Base-by-base conservation (phyloP, 2,797 vertebrate species). In the Phoeniculus purpureus region DNA sequence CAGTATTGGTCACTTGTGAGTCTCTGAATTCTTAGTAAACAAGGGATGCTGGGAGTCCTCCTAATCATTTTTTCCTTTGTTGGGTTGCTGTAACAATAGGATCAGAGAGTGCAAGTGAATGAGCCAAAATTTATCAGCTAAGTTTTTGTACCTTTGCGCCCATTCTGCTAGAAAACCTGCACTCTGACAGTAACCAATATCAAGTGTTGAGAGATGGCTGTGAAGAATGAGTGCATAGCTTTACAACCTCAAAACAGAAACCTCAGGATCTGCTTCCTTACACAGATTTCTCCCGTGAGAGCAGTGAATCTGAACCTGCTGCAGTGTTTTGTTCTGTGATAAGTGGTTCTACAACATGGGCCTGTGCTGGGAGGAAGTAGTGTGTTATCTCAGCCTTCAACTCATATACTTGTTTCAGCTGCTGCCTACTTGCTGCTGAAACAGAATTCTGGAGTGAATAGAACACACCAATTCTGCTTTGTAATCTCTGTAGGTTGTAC, bases 81-180 rank as follows among this genome's bases (percentile, higher is more conserved):
- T 59, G 13, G 4, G 2, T 45, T 66, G n/a, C 37, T 89, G 7
- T 67, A 81, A 61, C 26, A 11, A 11, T 70, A 80, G 50, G 45
- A 37, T 13, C 54, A n/a, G n/a, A n/a, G n/a, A n/a, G n/a, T n/a
- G n/a, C n/a, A n/a, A n/a, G n/a, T n/a, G n/a, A n/a, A n/a, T n/a
- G n/a, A n/a, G n/a, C n/a, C n/a, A n/a, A n/a, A n/a, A n/a, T n/a
- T 77, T 0, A 3, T 1, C 43, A 9, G 10, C 17, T 52, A 22
- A 64, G 31, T 21, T 40, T 54, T 81, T 64, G 45, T 59, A 2
- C 23, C 18, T 26, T 61, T 47, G 64, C 55, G 4, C 19, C n/a
- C 20, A 32, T 27, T 40, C 14, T 34, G 7, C 59, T 71, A 71
- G 61, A 80, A 50, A 82, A 9, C 22, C 37, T 52, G 40, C 11